These are phyloP conservation scores for Eleutherodactylus coqui DNA, from an alignment of 2,797 vertebrate genomes.

Conservation along the genomic window DNA sequence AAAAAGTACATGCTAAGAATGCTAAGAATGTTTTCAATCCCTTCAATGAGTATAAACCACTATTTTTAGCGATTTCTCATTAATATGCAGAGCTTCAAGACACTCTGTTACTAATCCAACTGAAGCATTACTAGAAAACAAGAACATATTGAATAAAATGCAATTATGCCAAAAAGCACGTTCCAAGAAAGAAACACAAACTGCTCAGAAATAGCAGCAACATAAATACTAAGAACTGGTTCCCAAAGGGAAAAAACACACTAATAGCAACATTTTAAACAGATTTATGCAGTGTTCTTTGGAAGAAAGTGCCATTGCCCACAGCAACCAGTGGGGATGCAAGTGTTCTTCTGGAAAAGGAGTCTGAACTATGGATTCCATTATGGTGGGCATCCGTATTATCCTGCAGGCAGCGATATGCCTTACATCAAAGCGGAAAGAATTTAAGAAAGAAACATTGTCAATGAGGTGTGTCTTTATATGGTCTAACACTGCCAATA, in stretches of 20 bases:
- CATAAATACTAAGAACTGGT: neutral
- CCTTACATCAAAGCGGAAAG: neutral
- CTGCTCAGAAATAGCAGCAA: slow-evolving; percentile 29
- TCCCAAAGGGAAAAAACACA: neutral
- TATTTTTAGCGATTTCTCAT: slow-evolving; percentile 10
- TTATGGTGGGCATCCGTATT: neutral
- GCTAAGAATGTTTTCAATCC: neutral
- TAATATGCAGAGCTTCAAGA: neutral
- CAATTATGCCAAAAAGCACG: slow-evolving; percentile 28
- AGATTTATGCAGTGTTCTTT: neutral
- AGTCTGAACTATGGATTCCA: too few species aligned
- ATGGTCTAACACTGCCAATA: neutral
- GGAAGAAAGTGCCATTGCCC: neutral
- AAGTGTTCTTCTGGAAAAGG: neutral
- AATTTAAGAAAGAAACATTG: neutral
- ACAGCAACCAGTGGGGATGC: neutral
- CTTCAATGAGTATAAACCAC: neutral
- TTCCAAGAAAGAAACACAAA: slow-evolving; percentile 46
- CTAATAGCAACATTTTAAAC: neutral
- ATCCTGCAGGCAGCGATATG: too few species aligned
- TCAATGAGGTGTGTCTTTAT: neutral
- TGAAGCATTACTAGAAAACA: slow-evolving; percentile 7
- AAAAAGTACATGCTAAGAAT: too few species aligned
- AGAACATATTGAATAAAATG: slow-evolving; percentile 40
- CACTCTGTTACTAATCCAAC: neutral